These are phyloP conservation scores for Leptatherina wallacei DNA, from an alignment of 2,797 vertebrate genomes.

Conservation along the genomic window DNA sequence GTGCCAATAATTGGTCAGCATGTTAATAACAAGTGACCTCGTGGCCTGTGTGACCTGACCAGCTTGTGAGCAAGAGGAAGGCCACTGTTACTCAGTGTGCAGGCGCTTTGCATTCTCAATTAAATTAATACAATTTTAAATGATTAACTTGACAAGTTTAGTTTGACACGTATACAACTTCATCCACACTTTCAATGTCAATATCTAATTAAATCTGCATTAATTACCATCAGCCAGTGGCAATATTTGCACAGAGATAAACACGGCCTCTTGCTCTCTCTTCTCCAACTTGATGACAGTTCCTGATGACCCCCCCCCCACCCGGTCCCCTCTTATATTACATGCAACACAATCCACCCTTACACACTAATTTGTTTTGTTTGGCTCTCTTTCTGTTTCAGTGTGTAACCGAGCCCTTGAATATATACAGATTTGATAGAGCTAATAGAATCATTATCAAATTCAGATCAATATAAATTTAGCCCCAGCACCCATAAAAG, in stretches of 20 bases:
- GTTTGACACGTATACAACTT: not conserved
- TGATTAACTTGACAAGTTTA: not conserved
- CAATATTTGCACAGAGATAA: constrained; percentile 49
- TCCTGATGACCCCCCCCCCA: constrained; percentile 72
- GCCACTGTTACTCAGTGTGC: constrained; percentile 1
- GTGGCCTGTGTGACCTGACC: constrained; percentile 51
- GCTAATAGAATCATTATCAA: constrained; percentile 90
- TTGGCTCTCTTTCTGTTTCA: constrained; percentile 76
- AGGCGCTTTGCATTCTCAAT: constrained; percentile 15
- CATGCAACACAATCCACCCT: constrained; percentile 86
- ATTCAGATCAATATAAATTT: constrained; percentile 88
- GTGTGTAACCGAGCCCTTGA: constrained; percentile 82
- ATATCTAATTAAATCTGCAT: constrained; percentile 33
- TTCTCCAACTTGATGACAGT: constrained; percentile 76
- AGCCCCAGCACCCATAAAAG: constrained; percentile 81
- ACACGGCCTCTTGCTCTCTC: constrained; percentile 65
- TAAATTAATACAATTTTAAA: not conserved
- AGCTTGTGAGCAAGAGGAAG: constrained; percentile 8
- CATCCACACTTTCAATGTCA: constrained; percentile 1
- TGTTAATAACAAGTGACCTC: constrained; percentile 75
- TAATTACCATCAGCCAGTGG: constrained; percentile 28
- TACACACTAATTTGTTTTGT: constrained; percentile 86
- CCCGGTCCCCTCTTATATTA: constrained; percentile 79
- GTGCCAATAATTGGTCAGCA: constrained; percentile 75
- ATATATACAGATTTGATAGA: constrained; percentile 87